Base-by-base conservation (phyloP, 2,888 invertebrate genomes). In the Mythimna lalbum region DNA sequence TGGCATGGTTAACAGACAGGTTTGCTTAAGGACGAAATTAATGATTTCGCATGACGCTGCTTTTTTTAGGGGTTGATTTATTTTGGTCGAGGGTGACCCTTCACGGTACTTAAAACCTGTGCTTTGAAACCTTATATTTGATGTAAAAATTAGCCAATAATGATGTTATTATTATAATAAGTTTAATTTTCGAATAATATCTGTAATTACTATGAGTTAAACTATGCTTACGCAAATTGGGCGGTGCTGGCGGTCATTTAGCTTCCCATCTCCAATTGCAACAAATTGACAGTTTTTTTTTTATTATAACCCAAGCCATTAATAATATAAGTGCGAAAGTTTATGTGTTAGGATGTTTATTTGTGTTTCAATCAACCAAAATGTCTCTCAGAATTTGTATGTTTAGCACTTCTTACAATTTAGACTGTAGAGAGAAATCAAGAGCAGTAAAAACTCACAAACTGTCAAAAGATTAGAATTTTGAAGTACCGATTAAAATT, bases 11-110 rank as follows among this genome's bases (percentile, higher is more conserved):
- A 63, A 63, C 82, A 31, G 78, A 69, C 82, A 69, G 61, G 68
- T 76, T 78, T 71, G 52, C 69, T 81, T 63, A 60, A 55, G 69
- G 55, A 23, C 31, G 39, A 50, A 56, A 52, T 69, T 82, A 82
- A 84, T 81, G 84, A 81, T 69, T 71, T 53, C 21, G 33, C 50
- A 49, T 81, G 75, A 81, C 63, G 72, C 27, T 56, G 73, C 64
- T 59, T 68, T 77, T 78, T 63, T 63, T n/a, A n/a, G 12, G 31
- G 27, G 27, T 49, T 43, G 17, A 27, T n/a, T 23, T 50, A 76
- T 59, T 74, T 69, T 59, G 21, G 23, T 62, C 12, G 57, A 55
- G 55, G 43, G 33, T 63, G 36, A 66, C n/a, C 61, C 55, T 56
- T 61, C 1, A 12, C n/a, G 39, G 59, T 60, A 55, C 31, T 31